phyloP scores from a whole-genome alignment of 2,888 invertebrate species.

The Melanchra persicariae region DNA sequence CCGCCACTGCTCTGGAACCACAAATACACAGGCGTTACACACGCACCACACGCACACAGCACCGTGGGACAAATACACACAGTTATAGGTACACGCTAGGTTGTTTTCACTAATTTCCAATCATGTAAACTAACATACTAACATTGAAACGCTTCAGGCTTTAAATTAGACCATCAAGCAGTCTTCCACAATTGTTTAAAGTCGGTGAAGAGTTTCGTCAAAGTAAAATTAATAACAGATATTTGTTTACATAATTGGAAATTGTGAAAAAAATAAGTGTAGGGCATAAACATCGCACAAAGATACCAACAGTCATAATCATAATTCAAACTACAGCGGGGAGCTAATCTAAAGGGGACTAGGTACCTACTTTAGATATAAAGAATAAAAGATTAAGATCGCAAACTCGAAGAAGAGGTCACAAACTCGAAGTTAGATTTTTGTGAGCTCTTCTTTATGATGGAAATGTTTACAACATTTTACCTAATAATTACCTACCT shows the following conservation, averaged over 20 bases:
- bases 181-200: not conserved
- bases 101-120: slow-evolving; percentile 35
- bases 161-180: slow-evolving; percentile 1
- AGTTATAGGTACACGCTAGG: slow-evolving; percentile 58
- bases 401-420: slow-evolving; percentile 7
- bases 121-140: slow-evolving; percentile 29
- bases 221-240: slow-evolving; percentile 1
- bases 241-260: slow-evolving; percentile 45
- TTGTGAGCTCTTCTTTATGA: not conserved
- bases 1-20: slow-evolving; percentile 92
- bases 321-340: slow-evolving; percentile 44
- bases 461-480: slow-evolving; percentile 6
- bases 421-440: slow-evolving; percentile 3
- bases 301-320: slow-evolving; percentile 66
- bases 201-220: too few species aligned
- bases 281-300: slow-evolving; percentile 45
- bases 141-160: slow-evolving; percentile 18
- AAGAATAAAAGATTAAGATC: slow-evolving; percentile 5
- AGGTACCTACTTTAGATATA: not conserved
- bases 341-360: slow-evolving; percentile 36
- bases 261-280: slow-evolving; percentile 37
- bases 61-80: slow-evolving; percentile 67
- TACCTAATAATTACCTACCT: not conserved
- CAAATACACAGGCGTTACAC: slow-evolving; percentile 88
- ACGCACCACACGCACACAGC: slow-evolving; percentile 72